Evolutionary conservation across 2,888 invertebrate species (phyloP), one percentile per base, ranked within the genome.

Genomic region (Caenorhabditis japonica): DNA sequence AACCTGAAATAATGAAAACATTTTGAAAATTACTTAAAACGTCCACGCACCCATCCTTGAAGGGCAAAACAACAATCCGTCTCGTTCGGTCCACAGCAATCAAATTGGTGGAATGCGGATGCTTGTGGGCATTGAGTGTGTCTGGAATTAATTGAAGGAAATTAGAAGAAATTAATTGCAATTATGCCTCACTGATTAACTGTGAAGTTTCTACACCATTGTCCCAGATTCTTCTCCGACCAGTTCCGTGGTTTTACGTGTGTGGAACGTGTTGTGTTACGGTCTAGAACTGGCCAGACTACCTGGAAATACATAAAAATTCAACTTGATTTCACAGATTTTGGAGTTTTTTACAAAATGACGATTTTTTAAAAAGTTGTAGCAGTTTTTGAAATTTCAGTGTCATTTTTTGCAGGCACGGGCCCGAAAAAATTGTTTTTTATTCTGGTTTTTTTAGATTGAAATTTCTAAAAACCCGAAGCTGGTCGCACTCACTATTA

Each of bases 151-250:
- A n/a, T 27, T 19, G 53, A 39, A 13, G 13, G 15, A 49, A 10
- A 13, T 52, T 3, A 44, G 25, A 34, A 33, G 7, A 2, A 36
- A 36, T 36, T 19, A 13, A 21, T 21, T 8, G 33, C 19, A 23
- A 30, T 61, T 44, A 27, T 19, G 36, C 58, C 81, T 62, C 39
- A 84, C 84, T 73, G 58, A 60, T 83, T 74, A 12, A 73, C 64
- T 0, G 82, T 85, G 39, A 85, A 80, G 51, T 86, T 86, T 8
- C 86, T 49, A 46, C 86, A 86, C 85, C 84, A 85, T 66, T 86
- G 86, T 36, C 86, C 86, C 43, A 80, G 74, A 61, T 82, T 79
- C 72, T 86, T 86, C 41, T 86, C 85, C 5, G 52, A 62, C 80
- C 83, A 85, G n/a, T 72, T 73, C 17, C 56, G 49, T 1, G 85